Evolutionary conservation across 2,113 vertebrate species (phyloP).

Genomic region (Labrus mixtus): DNA sequence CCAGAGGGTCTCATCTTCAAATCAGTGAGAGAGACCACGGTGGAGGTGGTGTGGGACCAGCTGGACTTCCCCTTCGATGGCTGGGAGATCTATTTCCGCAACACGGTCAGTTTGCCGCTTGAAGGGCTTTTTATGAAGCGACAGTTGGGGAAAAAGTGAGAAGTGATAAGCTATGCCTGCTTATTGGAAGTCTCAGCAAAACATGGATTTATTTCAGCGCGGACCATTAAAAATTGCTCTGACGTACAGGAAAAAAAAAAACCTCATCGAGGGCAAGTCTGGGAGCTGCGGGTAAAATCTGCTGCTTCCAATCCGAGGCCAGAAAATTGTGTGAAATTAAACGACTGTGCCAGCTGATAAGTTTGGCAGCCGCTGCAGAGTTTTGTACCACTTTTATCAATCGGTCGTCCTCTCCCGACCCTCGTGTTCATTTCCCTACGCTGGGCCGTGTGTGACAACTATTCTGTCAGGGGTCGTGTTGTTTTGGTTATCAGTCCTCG

Average conservation of each 20-base stretch:
- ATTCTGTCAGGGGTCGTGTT: neutral
- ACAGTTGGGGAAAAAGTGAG: constrained; percentile 21
- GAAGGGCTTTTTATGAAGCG: constrained; percentile 31
- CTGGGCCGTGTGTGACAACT: neutral
- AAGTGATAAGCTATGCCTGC: constrained; percentile 25
- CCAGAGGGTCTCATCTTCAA: constrained; percentile 93
- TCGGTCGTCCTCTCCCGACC: constrained; percentile 16
- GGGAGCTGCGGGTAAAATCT: constrained; percentile 41
- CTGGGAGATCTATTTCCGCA: constrained; percentile 93
- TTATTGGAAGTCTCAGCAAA: constrained; percentile 56
- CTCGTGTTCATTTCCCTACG: neutral
- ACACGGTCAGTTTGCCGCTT: constrained; percentile 84
- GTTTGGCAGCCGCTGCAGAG: neutral
- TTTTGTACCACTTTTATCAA: constrained; percentile 15
- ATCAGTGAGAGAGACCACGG: constrained; percentile 90
- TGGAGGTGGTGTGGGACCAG: constrained; percentile 95
- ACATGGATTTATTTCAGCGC: constrained; percentile 55
- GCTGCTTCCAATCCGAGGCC: constrained; percentile 16
- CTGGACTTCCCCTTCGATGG: constrained; percentile 90
- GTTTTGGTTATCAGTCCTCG: constrained; percentile 1
- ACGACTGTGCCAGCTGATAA: constrained; percentile 33
- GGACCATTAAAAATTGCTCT: constrained; percentile 55
- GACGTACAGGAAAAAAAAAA: constrained; percentile 52
- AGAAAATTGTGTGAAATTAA: constrained; percentile 24
- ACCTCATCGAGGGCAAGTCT: constrained; percentile 32